Evolutionary conservation across 2,888 invertebrate genomes (phyloP).

Genomic region (Dryobotodes eremita): DNA sequence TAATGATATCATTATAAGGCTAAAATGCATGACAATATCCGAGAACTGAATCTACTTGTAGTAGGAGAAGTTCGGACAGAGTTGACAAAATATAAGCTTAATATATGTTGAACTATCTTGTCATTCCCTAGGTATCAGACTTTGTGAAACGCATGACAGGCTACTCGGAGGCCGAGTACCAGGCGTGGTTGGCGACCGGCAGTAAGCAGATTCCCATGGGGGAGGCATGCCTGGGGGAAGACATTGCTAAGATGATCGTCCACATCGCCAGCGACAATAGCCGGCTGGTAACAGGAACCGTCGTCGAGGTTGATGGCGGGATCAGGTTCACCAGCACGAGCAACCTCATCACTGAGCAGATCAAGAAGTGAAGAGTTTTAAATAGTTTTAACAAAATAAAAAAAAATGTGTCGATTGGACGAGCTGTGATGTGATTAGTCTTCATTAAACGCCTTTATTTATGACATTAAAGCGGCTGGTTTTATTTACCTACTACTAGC

Average conservation of each 20-base stretch:
- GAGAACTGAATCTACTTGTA: background rate
- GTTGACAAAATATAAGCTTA: background rate
- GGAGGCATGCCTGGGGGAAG: constrained; percentile 81
- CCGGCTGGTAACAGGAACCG: constrained; percentile 95
- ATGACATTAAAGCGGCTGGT: background rate
- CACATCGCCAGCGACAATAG: constrained; percentile 95
- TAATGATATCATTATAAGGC: background rate
- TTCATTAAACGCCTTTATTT: background rate
- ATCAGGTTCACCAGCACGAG: constrained; percentile 42
- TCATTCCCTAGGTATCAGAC: constrained; percentile 49
- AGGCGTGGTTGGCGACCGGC: constrained; percentile 53
- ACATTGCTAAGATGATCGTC: constrained; percentile 95
- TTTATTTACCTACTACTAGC: background rate
- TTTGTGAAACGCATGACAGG: constrained; percentile 65
- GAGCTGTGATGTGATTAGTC: background rate
- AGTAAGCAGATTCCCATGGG: constrained; percentile 66
- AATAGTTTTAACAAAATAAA: background rate
- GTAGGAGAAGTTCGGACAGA: background rate
- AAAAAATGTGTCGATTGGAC: background rate
- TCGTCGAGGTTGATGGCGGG: constrained; percentile 71
- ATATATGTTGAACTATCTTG: background rate
- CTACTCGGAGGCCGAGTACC: constrained; percentile 64
- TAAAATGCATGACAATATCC: background rate
- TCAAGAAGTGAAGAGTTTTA: background rate
- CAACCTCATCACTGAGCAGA: constrained; percentile 27